Evolutionary conservation across 1,140 invertebrate genomes (phyloP), one percentile per base, ranked within the genome.

Genomic region (Neodiprion pinetum): DNA sequence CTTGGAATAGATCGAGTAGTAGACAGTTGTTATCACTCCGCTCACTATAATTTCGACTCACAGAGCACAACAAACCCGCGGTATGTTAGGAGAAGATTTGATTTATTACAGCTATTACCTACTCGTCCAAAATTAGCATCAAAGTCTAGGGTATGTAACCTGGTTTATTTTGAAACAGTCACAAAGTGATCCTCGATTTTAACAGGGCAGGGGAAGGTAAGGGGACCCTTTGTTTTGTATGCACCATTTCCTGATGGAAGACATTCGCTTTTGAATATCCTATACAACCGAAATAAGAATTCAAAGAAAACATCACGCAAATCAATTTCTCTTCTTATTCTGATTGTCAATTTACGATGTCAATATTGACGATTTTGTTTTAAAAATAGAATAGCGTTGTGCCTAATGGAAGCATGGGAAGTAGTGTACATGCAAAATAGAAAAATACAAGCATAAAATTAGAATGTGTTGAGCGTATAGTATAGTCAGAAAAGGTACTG

Each of bases 351-450:
- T n/a, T 61, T 61, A 2, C 53, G 53, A 61, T 9, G n/a, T 14
- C 53, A 61, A 61, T 40, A 40, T 40, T 40, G 28, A 61, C 9
- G 28, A 61, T 61, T 61, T 14, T 17, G 4, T 61, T 61, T 61
- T 17, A 61, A 61, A 61, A 61, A 61, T 17, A 61, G 9, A 61
- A 61, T 61, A 5, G 11, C 53, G 67, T 75, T 72, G 74, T 75
- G 74, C 74, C 65, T 72, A 68, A 72, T 75, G 74, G 68, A 75
- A 68, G 66, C 10, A 47, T 72, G 48, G 17, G 53, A 76, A 74
- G 76, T 76, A 72, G 75, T 79, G 67, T 40, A 40, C 28, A 40
- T 40, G 28, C 28, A 40, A 40, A 40, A 40, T 40, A 40, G 28
- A 40, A 40, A 40, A 40, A 40, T 40, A 40, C 2, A 40, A 40